Conservation (phyloP, 2,797 vertebrate genomes). For the Poecilia gillii region DNA sequence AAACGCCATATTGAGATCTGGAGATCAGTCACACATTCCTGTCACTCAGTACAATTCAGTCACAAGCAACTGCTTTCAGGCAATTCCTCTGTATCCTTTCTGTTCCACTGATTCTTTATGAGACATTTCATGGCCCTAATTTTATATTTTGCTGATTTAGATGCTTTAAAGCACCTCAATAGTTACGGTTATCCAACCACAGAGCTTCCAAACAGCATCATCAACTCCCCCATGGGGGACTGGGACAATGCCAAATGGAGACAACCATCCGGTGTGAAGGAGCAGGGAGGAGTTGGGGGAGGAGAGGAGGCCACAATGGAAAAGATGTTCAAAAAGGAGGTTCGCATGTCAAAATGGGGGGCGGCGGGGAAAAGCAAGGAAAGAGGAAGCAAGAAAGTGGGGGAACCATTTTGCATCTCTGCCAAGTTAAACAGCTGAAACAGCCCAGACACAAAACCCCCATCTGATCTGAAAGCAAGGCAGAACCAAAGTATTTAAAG, state of each 20-base stretch:
- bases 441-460: conserved; percentile 17
- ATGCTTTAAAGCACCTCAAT: not conserved
- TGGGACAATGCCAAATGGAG: not conserved
- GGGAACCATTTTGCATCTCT: conserved; percentile 22
- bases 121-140: not conserved
- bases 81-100: not conserved
- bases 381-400: conserved; percentile 34
- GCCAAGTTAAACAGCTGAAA: conserved; percentile 34
- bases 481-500: not conserved
- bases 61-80: conserved; percentile 1
- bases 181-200: not conserved
- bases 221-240: not conserved
- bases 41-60: conserved; percentile 30
- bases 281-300: conserved; percentile 27
- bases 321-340: conserved; percentile 3
- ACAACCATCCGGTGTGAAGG: conserved; percentile 16
- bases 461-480: conserved; percentile 7
- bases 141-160: not conserved
- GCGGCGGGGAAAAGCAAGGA: not conserved
- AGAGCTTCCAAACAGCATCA: not conserved
- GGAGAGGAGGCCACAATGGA: conserved; percentile 8
- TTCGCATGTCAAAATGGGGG: conserved; percentile 12
- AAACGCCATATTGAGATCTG: conserved; percentile 39
- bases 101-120: conserved; percentile 9
- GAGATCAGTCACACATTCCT: conserved; percentile 38